Base-by-base conservation (phyloP, 2,888 invertebrate species). In the Leptopilina myrica region DNA sequence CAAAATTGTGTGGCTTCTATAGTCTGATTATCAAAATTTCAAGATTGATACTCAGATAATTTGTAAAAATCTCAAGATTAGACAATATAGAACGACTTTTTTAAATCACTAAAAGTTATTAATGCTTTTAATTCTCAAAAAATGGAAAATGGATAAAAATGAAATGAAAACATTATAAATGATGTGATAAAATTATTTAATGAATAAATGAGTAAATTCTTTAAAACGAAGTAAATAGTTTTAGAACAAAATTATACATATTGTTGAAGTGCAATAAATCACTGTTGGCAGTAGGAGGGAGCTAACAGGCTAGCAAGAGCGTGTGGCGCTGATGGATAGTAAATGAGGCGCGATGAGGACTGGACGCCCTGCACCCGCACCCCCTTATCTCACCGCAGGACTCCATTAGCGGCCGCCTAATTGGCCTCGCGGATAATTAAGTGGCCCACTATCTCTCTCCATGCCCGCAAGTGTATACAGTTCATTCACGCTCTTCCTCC, bases 381-480 rank as follows among this genome's bases (percentile, higher is more conserved):
- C 67, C 67, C 82, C 79, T 83, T 84, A 85, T 85, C 84, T 85
- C 85, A 85, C 85, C 85, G 79, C 85, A 85, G 83, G 83, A 84
- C 84, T 84, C 85, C 84, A 85, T 85, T 85, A 84, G 85, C 76
- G 84, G 82, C 79, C 81, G 78, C 84, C 84, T 85, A 85, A 84
- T 84, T 85, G 84, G 85, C 81, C 83, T 84, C 85, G 83, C 80
- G 82, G 85, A 84, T 85, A 85, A 85, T 84, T 84, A 85, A 85
- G 83, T 85, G 84, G 84, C 80, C 83, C 81, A 80, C 80, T 79
- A 81, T 83, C 83, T 84, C 81, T 78, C 79, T 80, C 76, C 78
- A 76, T 76, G 9, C 15, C 62, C 62, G 15, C 9, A 15, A 62
- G 62, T 59, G n/a, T 62, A 20, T 7, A 20, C 20, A 20, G 62